Conservation (phyloP, 2,113 vertebrate genomes). For the Pimephales promelas region DNA sequence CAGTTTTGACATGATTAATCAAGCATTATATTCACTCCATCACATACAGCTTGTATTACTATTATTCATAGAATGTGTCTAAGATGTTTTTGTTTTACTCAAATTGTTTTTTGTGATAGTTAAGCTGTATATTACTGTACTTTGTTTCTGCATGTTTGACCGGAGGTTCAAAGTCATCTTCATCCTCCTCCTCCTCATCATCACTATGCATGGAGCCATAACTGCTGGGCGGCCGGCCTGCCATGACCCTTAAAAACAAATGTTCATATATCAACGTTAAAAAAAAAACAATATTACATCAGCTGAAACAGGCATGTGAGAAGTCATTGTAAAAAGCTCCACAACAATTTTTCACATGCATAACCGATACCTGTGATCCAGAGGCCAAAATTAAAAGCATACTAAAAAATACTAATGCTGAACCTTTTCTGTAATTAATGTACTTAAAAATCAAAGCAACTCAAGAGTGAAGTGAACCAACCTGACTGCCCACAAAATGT, state of each 20-base stretch:
- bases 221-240: slow-evolving; percentile 68
- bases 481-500: background rate
- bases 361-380: background rate
- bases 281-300: background rate
- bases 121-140: background rate
- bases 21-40: background rate
- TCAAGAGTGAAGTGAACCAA: background rate
- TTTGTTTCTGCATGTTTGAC: background rate
- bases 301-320: background rate
- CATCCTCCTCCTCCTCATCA: slow-evolving; percentile 33
- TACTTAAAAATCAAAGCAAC: background rate
- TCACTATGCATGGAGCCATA: slow-evolving; percentile 79
- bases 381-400: background rate
- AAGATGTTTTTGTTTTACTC: no score
- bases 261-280: background rate
- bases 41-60: background rate
- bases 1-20: background rate
- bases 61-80: background rate
- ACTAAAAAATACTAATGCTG: background rate
- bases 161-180: background rate
- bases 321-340: background rate
- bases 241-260: slow-evolving; percentile 25
- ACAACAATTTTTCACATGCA: background rate
- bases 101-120: background rate
- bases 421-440: background rate